Evolutionary conservation across 2,888 invertebrate species (phyloP), one percentile per base, ranked within the genome.

Genomic region (Campoplex nolae): DNA sequence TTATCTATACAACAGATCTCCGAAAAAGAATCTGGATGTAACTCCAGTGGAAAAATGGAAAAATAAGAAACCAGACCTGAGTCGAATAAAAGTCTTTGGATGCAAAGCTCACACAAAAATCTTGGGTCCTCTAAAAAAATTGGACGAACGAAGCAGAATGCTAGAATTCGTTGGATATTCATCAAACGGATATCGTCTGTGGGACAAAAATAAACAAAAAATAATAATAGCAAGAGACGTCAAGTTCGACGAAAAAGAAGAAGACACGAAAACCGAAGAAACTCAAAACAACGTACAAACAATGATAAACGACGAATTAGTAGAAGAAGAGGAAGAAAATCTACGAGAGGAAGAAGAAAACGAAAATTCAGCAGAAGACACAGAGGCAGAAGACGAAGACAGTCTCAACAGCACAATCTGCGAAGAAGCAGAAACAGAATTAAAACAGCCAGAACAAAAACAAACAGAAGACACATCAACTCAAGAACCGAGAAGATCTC

Each of bases 31-130:
- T 23, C 8, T 89, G 54, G 83, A 88, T 54, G 70, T 45, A n/a
- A 92, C 93, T 9, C 92, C 92, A 13, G 79, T 68, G 67, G 92
- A 93, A 89, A 83, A 83, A 42, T 93, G 92, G 92, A 88, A 82
- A 13, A 84, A 82, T 8, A 88, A 79, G 76, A 92, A 88, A 89
- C 91, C 92, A 23, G 85, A 93, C 80, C 78, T 93, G 45, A 89
- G 89, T 51, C 88, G 87, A 54, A 38, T 93, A 42, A 88, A 90
- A 89, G 83, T 91, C 2, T 93, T 93, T 90, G 92, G 92, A 13
- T 83, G 86, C 67, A 74, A 68, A 78, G 90, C 90, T 7, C 90
- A 91, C 88, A 89, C 89, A 16, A 91, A 93, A 88, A 74, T 85
- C 3, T 51, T 91, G 11, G 88, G 87, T 45, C 81, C 90, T 11